Evolutionary conservation across 2,113 vertebrate species (phyloP).

Genomic region (Myodes glareolus): DNA sequence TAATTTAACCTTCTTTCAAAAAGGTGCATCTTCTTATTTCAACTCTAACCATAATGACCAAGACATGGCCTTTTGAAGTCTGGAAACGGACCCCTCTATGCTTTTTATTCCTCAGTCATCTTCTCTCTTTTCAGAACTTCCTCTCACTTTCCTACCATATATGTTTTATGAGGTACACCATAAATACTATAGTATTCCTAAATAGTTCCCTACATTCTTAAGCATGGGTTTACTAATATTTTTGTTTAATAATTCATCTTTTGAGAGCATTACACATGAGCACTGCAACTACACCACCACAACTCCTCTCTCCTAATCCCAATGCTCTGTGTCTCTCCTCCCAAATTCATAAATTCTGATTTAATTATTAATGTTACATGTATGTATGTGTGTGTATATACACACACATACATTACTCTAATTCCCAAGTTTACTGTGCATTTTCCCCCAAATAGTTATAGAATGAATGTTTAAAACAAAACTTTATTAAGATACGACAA

Average conservation of each 20-base stretch:
- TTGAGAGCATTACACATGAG: not conserved
- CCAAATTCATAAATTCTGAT: not conserved
- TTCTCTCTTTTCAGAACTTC: not conserved
- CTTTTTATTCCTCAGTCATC: not conserved
- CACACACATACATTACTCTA: not conserved
- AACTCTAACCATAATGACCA: not conserved
- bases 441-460: not conserved
- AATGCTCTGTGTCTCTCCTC: not conserved
- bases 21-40: not conserved
- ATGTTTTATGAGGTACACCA: not conserved
- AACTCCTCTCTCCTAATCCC: not conserved
- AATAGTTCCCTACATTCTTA: not conserved
- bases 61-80: not conserved
- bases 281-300: no score
- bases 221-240: not conserved
- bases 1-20: not conserved
- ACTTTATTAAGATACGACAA: not conserved
- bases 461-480: conserved; percentile 11
- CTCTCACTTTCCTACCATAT: not conserved
- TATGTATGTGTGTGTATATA: not conserved
- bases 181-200: not conserved
- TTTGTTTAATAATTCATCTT: not conserved
- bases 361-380: not conserved
- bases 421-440: not conserved
- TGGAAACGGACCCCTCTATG: not conserved